Percentiles rank a stretch among this genome's conserved stretches.
These are phyloP conservation scores for Theropithecus gelada DNA, from an alignment of 2,113 vertebrate species.

Conservation along the genomic window DNA sequence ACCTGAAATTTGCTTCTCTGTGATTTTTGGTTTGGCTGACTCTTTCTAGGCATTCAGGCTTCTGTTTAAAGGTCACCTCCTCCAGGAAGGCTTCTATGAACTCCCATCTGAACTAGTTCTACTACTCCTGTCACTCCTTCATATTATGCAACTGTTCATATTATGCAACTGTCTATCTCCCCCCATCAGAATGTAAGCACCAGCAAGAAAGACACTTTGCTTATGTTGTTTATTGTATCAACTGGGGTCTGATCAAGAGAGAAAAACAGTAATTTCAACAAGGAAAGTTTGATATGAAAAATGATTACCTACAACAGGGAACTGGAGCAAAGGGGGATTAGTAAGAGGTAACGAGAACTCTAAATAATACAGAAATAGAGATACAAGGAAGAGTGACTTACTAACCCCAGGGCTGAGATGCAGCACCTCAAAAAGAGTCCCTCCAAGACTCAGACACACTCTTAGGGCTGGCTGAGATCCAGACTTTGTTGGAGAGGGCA, in stretches of 20 bases:
- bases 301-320: neutral
- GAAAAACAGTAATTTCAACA: conserved; percentile 5
- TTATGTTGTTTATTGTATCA: neutral
- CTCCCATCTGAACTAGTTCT: neutral
- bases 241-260: neutral
- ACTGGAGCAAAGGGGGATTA: neutral
- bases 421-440: neutral
- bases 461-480: neutral
- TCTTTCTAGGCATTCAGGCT: neutral
- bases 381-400: neutral
- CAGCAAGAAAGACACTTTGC: neutral
- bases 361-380: conserved; percentile 13
- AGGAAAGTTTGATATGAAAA: neutral
- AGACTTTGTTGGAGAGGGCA: neutral
- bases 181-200: neutral
- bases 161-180: neutral
- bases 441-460: neutral
- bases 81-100: neutral
- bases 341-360: neutral
- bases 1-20: neutral
- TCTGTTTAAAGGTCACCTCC: neutral
- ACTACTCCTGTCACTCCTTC: neutral
- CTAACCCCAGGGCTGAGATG: neutral
- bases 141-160: neutral
- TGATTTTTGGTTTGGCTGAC: neutral